A percentile compares a stretch with the other conserved stretches of the same genome.
Evolutionary conservation across 2,113 vertebrate genomes (phyloP).

Genomic region (Oplegnathus fasciatus): DNA sequence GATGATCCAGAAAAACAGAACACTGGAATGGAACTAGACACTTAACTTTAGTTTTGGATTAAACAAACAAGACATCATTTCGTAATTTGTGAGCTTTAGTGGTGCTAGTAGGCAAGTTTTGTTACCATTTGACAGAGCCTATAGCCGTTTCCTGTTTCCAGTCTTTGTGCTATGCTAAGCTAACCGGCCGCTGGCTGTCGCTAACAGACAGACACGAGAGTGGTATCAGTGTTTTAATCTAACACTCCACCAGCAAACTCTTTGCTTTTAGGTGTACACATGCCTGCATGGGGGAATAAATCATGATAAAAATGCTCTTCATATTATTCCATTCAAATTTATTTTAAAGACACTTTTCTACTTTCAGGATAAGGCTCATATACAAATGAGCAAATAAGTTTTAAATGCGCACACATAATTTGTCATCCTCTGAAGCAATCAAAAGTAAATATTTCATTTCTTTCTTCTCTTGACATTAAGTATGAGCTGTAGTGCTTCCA

Average conservation of each 20-base stretch:
- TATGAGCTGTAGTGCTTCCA: conserved; percentile 54
- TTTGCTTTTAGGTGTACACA: neutral
- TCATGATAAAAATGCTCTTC: neutral
- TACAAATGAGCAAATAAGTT: conserved; percentile 24
- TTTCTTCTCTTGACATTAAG: conserved; percentile 56
- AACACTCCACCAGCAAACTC: neutral
- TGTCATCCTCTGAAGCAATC: conserved; percentile 42
- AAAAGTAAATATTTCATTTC: conserved; percentile 67
- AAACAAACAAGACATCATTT: too few species aligned
- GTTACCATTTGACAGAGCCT: neutral
- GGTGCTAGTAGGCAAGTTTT: neutral
- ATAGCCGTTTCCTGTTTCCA: neutral
- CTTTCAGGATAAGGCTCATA: neutral
- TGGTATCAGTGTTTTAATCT: neutral
- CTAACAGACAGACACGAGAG: neutral
- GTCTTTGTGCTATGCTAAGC: neutral
- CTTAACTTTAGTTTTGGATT: too few species aligned
- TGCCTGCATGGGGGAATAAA: neutral
- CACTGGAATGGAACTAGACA: neutral
- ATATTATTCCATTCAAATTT: neutral
- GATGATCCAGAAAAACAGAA: neutral
- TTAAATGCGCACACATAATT: conserved; percentile 35
- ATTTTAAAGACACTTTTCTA: conserved; percentile 2
- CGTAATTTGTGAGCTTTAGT: too few species aligned
- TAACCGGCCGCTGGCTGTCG: neutral